A percentile compares a stretch with the other conserved stretches of the same genome.
Evolutionary conservation across 2,113 vertebrate genomes (phyloP).

Genomic region (Anas platyrhynchos): DNA sequence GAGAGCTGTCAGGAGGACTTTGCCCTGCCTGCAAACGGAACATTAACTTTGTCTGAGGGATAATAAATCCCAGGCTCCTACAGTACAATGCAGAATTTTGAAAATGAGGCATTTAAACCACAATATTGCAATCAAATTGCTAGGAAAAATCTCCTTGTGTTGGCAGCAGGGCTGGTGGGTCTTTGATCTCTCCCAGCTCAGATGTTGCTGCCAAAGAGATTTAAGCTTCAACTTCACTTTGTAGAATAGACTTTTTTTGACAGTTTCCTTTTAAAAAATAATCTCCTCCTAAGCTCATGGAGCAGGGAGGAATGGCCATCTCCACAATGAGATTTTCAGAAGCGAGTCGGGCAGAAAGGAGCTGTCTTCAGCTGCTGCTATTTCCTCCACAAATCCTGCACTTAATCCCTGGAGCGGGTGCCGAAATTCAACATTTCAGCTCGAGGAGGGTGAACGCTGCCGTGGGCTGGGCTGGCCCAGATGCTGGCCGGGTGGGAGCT

Average conservation of each 20-base stretch:
- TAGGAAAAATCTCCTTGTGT: neutral
- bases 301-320: neutral
- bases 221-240: conserved; percentile 60
- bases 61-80: neutral
- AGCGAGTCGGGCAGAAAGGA: neutral
- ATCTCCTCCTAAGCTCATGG: conserved; percentile 19
- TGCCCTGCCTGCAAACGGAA: neutral
- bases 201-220: conserved; percentile 42
- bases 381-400: neutral
- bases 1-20: neutral
- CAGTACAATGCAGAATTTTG: neutral
- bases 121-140: conserved; percentile 1
- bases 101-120: neutral
- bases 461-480: neutral
- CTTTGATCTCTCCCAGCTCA: conserved; percentile 64
- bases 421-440: rapidly evolving
- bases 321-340: conserved; percentile 11
- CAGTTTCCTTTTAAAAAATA: conserved; percentile 40
- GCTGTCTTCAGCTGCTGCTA: neutral
- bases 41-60: neutral
- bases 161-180: neutral
- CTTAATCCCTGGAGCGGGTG: rapidly evolving
- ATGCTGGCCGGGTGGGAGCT: rapidly evolving
- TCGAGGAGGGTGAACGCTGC: rapidly evolving
- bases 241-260: conserved; percentile 44